Percentiles rank a stretch among this genome's conserved stretches.
These are phyloP conservation scores for Muscicapa comitata DNA, from an alignment of 2,797 vertebrate species.

Conservation along the genomic window DNA sequence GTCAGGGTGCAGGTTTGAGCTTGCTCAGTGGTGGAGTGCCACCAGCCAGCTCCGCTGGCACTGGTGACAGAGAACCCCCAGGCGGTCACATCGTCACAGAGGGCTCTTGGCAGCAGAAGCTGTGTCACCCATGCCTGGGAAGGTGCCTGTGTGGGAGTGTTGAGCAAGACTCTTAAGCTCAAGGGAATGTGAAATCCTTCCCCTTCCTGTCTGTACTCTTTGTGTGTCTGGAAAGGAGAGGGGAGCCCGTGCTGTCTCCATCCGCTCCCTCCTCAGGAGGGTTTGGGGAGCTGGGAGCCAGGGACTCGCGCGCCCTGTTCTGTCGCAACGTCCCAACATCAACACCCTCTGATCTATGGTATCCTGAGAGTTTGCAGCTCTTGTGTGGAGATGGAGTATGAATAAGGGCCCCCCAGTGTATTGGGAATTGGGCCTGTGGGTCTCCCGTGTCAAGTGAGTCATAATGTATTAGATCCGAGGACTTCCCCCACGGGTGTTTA, in stretches of 20 bases:
- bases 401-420: slow-evolving; percentile 56
- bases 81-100: rapidly evolving
- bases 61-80: rapidly evolving
- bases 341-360: slow-evolving; percentile 45
- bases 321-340: slow-evolving; percentile 37
- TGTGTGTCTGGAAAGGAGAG: background rate
- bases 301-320: background rate
- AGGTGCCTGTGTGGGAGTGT: background rate
- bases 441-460: slow-evolving; percentile 68
- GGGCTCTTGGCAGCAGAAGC: rapidly evolving
- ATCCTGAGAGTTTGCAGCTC: slow-evolving; percentile 56
- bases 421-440: slow-evolving; percentile 68
- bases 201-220: background rate
- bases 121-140: background rate
- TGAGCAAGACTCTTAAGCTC: slow-evolving; percentile 15
- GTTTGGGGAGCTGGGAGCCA: background rate
- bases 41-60: background rate
- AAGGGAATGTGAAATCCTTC: background rate
- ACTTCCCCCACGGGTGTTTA: slow-evolving; percentile 73
- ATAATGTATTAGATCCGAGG: slow-evolving; percentile 71
- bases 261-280: background rate
- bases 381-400: slow-evolving; percentile 51
- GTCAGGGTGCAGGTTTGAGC: background rate
- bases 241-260: rapidly evolving
- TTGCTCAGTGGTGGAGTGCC: rapidly evolving